Evolutionary conservation across 2,113 vertebrate species (phyloP), one percentile per base, ranked within the genome.

Genomic region (Tretioscincus oriximinensis): DNA sequence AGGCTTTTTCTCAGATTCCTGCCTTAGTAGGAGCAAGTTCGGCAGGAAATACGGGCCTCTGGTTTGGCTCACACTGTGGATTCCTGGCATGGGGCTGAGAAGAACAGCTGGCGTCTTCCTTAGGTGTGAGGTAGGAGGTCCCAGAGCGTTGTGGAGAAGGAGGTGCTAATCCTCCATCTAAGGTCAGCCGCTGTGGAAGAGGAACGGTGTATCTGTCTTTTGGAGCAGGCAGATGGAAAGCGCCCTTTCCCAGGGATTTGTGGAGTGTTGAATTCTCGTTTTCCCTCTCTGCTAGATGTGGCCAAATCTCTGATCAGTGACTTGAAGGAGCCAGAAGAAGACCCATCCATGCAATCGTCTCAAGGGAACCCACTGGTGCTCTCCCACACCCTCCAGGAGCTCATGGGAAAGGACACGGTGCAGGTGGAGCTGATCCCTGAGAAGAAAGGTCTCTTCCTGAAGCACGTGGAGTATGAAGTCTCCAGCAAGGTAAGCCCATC

Each of bases 361-460:
- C 95, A 93, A 81, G 96, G 96, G 72, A 97, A 96, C 85, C 96
- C 94, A 2, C 92, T 99, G 86, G 93, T 95, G 72, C 88, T 99
- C 77, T 89, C 95, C 28, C 91, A 94, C 87, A 98, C 95, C 22
- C 92, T 99, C 60, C 95, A 94, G 84, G 95, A 96, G 77, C 95
- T 99, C 81, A 90, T 99, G 94, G 93, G 89, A 87, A 94, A 94
- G 65, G 98, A 99, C 73, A 93, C 91, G 0, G 95, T 99, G 81
- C 95, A 96, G 87, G 96, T 99, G 93, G 97, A 98, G 93, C 96
- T 99, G 73, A 97, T 98, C 72, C 98, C 98, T 0, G 98, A 99
- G 95, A 99, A 99, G 95, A 99, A 98, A 84, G 98, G 98, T 29
- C 94, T 99, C 81, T 99, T 99, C 78, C 96, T 99, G 75, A 99